Base-by-base conservation (phyloP, 1,140 invertebrate species). In the Trypoxylus dichotomus region DNA sequence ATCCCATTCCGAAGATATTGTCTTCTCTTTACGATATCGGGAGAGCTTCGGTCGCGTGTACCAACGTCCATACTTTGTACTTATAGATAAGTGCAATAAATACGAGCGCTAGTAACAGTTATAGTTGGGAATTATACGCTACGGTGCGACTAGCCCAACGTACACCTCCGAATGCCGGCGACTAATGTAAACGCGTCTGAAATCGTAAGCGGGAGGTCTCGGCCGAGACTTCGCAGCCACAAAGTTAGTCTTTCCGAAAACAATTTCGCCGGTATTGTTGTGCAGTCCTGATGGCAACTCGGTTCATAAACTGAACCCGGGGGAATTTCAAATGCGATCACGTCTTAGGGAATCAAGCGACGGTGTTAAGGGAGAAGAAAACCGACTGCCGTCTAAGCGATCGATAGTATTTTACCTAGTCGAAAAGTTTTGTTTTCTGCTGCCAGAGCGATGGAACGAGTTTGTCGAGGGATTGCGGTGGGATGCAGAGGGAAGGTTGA, bases 331-430 rank as follows among this genome's bases (percentile, higher is more conserved):
- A 80, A 81, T 80, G 76, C 79, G 80, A 81, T 81, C 80, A 81
- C 80, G 80, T 81, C 79, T 79, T 79, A 79, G 79, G 76, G 77
- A 81, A 81, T 81, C 80, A 81, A 80, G 77, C 79, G 80, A 79
- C 78, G 78, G 79, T 78, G 79, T 79, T 79, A 79, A 75, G 76
- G 71, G 43, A 75, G 60, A 27, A 68, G 60, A 68, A 68, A 24
- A 8, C 24, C 60, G 60, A 25, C 6, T 24, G 24, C 21, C 21
- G 32, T 5, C 60, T 68, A 15, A 41, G 58, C 21, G 76, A 80
- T 81, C 79, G 77, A 79, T 80, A 78, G 78, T 75, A 74, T 79
- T 81, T 81, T 81, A 80, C 80, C 80, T 79, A 81, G 37, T 42
- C 77, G 79, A 77, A 77, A 76, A 81, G 73, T 79, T 79, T 76